These are phyloP conservation scores for Zapus hudsonius DNA, from an alignment of 2,113 vertebrate genomes.

Conservation along the genomic window DNA sequence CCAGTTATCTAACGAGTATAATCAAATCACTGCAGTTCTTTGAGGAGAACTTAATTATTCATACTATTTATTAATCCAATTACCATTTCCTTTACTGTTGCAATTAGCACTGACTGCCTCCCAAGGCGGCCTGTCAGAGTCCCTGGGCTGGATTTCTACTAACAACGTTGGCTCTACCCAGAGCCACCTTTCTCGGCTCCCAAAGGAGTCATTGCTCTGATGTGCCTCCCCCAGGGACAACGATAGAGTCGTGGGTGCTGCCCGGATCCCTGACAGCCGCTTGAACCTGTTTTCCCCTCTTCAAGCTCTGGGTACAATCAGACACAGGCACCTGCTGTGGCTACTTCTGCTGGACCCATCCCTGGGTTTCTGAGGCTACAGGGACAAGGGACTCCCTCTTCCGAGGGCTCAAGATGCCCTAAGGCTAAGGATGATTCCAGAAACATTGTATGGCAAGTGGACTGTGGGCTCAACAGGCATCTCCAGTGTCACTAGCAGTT, in stretches of 20 bases:
- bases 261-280: not conserved
- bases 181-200: not conserved
- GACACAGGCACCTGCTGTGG: fast-evolving
- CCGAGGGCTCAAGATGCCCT: not conserved
- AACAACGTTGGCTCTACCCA: not conserved
- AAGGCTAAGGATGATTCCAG: not conserved
- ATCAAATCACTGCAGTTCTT: not conserved
- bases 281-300: not conserved
- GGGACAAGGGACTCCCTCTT: not conserved
- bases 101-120: not conserved
- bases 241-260: fast-evolving
- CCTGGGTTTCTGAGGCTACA: not conserved
- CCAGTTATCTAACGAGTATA: fast-evolving
- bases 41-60: not conserved
- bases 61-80: not conserved
- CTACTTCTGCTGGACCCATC: not conserved
- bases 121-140: not conserved
- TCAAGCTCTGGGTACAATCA: not conserved
- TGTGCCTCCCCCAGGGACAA: not conserved
- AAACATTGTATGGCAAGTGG: not conserved
- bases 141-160: not conserved
- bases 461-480: not conserved
- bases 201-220: not conserved
- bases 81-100: not conserved
- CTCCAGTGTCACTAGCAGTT: not conserved